A percentile compares a stretch with the other conserved stretches of the same genome.
These are phyloP conservation scores for Leucopsar rothschildi DNA, from an alignment of 2,113 vertebrate species.

Conservation along the genomic window DNA sequence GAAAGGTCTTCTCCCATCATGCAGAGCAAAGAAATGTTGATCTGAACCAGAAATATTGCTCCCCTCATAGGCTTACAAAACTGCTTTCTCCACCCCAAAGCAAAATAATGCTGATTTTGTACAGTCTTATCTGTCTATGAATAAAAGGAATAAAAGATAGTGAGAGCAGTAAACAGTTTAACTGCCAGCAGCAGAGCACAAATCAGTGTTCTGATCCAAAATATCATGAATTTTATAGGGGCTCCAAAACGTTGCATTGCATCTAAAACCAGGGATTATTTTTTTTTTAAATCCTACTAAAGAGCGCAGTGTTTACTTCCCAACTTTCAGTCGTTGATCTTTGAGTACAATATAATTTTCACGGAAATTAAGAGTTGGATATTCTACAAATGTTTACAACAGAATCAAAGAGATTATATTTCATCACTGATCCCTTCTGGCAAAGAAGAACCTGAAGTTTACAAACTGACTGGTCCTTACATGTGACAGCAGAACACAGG, in stretches of 20 bases:
- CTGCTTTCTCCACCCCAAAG: neutral
- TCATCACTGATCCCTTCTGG: neutral
- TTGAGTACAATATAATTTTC: neutral
- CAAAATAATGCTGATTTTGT: neutral
- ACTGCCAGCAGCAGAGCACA: neutral
- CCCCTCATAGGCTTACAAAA: neutral
- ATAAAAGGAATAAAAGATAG: neutral
- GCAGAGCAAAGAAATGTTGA: neutral
- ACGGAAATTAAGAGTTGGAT: neutral
- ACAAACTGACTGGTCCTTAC: neutral
- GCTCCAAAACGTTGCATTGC: neutral
- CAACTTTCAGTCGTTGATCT: neutral
- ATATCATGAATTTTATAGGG: constrained; percentile 40
- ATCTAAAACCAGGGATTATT: neutral
- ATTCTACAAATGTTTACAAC: neutral
- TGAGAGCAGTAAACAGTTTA: neutral
- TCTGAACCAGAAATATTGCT: neutral
- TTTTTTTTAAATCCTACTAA: neutral
- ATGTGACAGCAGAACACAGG: neutral
- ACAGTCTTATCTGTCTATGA: neutral
- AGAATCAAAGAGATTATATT: neutral
- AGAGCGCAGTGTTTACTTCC: neutral
- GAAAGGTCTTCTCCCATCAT: constrained; percentile 26
- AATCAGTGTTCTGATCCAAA: constrained; percentile 1
- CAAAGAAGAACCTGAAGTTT: neutral